Conservation (phyloP, 2,113 vertebrate genomes). For the Acinonyx jubatus region DNA sequence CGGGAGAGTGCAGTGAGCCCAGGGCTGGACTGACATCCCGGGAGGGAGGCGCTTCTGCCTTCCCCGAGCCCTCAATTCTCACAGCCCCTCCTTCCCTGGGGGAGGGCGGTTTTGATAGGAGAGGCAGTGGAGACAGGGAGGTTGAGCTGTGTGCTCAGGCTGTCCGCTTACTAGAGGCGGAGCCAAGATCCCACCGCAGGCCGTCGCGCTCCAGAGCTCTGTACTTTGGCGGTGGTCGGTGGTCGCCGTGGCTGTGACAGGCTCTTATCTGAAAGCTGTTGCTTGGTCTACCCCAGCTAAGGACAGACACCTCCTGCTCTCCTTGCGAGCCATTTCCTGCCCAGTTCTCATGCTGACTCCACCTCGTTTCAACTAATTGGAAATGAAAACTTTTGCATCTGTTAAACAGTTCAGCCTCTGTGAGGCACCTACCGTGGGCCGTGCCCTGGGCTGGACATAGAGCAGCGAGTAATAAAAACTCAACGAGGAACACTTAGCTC, state of each 20-base stretch:
- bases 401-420: not conserved
- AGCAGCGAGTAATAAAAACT: not conserved
- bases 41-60: not conserved
- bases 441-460: not conserved
- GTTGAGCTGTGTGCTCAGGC: not conserved
- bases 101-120: not conserved
- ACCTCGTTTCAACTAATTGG: not conserved
- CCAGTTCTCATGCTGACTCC: not conserved
- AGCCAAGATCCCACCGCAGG: not conserved
- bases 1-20: not conserved
- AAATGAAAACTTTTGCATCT: not conserved
- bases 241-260: accelerated
- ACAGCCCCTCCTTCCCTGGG: not conserved
- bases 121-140: not conserved
- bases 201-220: accelerated
- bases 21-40: not conserved
- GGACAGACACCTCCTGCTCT: accelerated
- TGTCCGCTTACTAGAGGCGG: not conserved
- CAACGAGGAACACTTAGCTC: not conserved
- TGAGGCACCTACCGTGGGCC: not conserved
- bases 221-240: no score
- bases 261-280: not conserved
- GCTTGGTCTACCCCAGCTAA: accelerated
- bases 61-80: not conserved
- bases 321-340: not conserved